These are phyloP conservation scores for Watsonalla binaria DNA, from an alignment of 2,888 invertebrate genomes.

Conservation along the genomic window DNA sequence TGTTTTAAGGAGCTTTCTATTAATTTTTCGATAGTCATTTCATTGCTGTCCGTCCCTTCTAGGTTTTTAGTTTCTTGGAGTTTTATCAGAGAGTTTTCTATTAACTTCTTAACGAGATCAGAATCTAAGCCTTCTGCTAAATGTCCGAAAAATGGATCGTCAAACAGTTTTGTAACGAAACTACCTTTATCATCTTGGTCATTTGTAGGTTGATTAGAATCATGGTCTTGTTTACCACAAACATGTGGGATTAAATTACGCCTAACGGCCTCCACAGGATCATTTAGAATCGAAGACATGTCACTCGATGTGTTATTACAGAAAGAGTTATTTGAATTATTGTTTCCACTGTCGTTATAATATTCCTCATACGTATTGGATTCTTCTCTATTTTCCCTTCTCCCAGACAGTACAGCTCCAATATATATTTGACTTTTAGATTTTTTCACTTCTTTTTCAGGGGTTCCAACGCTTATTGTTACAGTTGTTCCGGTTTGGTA, in stretches of 20 bases:
- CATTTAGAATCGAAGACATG: constrained; percentile 78
- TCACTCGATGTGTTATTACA: constrained; percentile 40
- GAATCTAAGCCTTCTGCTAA: constrained; percentile 81
- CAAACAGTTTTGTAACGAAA: constrained; percentile 79
- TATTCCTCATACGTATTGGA: constrained; percentile 67
- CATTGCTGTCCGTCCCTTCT: constrained; percentile 65
- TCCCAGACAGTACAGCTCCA: constrained; percentile 55
- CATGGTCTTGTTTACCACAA: constrained; percentile 80
- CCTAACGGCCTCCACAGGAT: constrained; percentile 87
- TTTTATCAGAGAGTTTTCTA: constrained; percentile 83
- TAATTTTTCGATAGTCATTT: constrained; percentile 70
- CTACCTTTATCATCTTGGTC: constrained; percentile 50
- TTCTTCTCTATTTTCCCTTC: constrained; percentile 38
- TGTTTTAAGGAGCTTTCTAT: constrained; percentile 71
- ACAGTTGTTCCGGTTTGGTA: constrained; percentile 79
- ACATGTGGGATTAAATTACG: constrained; percentile 87
- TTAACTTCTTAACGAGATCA: constrained; percentile 80
- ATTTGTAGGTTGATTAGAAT: constrained; percentile 13
- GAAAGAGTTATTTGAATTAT: constrained; percentile 18
- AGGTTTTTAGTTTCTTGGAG: constrained; percentile 72
- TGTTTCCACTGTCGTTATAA: constrained; percentile 41
- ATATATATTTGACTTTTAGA: constrained; percentile 75
- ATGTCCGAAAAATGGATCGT: constrained; percentile 82
- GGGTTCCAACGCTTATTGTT: constrained; percentile 79
- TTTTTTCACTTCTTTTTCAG: constrained; percentile 63